Conservation (phyloP, 2,113 vertebrate species). For the Calyptommatus sinebrachiatus region DNA sequence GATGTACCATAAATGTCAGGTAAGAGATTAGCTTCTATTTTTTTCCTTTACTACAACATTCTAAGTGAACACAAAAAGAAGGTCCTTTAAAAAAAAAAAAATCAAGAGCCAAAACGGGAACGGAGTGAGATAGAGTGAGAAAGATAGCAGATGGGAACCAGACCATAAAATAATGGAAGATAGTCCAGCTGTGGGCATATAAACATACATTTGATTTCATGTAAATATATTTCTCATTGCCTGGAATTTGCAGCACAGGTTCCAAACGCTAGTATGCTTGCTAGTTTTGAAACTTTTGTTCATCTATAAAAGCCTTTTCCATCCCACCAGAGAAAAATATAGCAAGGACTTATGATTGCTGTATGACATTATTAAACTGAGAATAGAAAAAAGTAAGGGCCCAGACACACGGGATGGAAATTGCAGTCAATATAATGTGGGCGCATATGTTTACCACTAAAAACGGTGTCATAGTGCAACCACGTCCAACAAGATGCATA, state of each 20-base stretch:
- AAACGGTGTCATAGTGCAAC: too few species aligned
- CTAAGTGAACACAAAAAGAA: neutral
- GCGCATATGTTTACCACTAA: too few species aligned
- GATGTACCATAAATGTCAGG: neutral
- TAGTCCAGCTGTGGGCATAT: neutral
- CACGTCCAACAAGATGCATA: too few species aligned
- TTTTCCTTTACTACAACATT: neutral
- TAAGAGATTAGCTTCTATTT: neutral
- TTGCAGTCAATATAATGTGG: too few species aligned
- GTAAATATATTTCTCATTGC: neutral
- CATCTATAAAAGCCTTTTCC: neutral
- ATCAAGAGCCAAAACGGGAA: neutral
- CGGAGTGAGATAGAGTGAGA: too few species aligned
- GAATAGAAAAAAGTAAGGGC: neutral
- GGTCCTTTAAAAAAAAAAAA: neutral
- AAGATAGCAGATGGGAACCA: neutral
- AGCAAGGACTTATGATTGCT: neutral
- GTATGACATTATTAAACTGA: neutral
- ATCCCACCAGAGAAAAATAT: neutral
- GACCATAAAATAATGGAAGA: neutral
- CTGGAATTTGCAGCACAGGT: neutral
- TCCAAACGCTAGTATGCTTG: neutral
- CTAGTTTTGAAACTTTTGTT: neutral
- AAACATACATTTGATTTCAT: neutral
- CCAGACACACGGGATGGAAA: too few species aligned